Evolutionary conservation across 2,888 invertebrate species (phyloP).

Genomic region (Coenonympha glycerion): DNA sequence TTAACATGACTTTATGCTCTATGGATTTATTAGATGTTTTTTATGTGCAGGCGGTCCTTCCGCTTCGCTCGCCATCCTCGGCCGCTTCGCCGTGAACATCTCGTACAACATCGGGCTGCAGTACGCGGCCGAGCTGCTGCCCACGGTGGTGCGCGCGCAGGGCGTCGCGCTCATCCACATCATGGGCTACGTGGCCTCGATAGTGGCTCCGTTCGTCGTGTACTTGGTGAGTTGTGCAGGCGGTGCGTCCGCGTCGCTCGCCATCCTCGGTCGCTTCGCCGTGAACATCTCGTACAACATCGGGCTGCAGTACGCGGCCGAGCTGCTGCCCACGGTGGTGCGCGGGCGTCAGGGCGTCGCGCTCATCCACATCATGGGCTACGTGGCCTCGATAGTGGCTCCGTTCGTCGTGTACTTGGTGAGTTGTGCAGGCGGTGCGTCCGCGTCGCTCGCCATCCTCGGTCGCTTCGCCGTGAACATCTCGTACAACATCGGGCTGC

Average conservation of each 20-base stretch:
- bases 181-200: no score
- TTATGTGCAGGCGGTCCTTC: constrained; percentile 78
- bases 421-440: no score
- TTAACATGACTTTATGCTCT: no score
- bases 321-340: constrained; percentile 89
- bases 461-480: constrained; percentile 91
- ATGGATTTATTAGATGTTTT: no score
- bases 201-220: no score
- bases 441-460: no score
- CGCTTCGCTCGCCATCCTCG: constrained; percentile 86
- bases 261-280: constrained; percentile 88
- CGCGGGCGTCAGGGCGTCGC: constrained; percentile 90
- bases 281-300: constrained; percentile 94
- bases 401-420: no score
- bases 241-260: no score
- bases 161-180: no score
- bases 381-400: no score
- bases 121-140: constrained; percentile 90
- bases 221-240: no score
- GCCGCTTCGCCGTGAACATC: constrained; percentile 90
- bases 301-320: constrained; percentile 91
- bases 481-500: constrained; percentile 91
- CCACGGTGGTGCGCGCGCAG: constrained; percentile 90
- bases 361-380: no score
- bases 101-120: constrained; percentile 93